Evolutionary conservation across 1,140 invertebrate species (phyloP).

Genomic region (Neuroterus valhalla): DNA sequence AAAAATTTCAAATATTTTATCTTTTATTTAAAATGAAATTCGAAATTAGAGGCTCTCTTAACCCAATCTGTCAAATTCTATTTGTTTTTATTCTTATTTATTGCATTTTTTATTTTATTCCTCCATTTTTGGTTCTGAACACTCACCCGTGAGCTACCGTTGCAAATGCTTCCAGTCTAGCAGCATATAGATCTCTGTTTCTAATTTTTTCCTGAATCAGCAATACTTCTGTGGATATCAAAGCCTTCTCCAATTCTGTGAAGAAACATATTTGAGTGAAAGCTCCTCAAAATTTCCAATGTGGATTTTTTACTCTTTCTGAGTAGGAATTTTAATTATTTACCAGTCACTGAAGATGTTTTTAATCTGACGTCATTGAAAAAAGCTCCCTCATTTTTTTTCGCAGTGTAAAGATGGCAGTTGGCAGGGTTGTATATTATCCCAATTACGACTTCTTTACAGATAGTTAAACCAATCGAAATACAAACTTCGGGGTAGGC

Average conservation of each 20-base stretch:
- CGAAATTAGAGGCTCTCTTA: constrained; percentile 4
- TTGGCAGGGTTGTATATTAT: constrained; percentile 86
- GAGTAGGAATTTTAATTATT: background rate
- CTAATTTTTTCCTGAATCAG: background rate
- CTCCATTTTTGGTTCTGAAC: background rate
- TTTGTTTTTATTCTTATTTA: background rate
- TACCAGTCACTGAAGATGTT: constrained; percentile 50
- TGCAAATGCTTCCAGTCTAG: constrained; percentile 46
- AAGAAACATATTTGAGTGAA: background rate
- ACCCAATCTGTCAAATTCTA: background rate
- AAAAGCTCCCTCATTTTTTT: constrained; percentile 84
- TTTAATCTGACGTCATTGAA: constrained; percentile 79
- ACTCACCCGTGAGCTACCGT: constrained; percentile 48
- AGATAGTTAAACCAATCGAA: constrained; percentile 79
- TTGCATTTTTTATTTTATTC: background rate
- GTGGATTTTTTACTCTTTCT: too few species aligned
- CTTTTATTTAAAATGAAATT: constrained; percentile 15
- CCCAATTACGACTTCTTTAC: constrained; percentile 81
- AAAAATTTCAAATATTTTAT: background rate
- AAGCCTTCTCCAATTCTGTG: constrained; percentile 54
- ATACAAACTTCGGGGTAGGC: constrained; percentile 79
- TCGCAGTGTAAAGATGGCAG: constrained; percentile 84
- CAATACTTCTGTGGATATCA: constrained; percentile 54
- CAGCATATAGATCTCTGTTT: constrained; percentile 47
- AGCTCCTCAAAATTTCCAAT: too few species aligned